Evolutionary conservation across 2,888 invertebrate species (phyloP).

Genomic region (Oscheius onirici): DNA sequence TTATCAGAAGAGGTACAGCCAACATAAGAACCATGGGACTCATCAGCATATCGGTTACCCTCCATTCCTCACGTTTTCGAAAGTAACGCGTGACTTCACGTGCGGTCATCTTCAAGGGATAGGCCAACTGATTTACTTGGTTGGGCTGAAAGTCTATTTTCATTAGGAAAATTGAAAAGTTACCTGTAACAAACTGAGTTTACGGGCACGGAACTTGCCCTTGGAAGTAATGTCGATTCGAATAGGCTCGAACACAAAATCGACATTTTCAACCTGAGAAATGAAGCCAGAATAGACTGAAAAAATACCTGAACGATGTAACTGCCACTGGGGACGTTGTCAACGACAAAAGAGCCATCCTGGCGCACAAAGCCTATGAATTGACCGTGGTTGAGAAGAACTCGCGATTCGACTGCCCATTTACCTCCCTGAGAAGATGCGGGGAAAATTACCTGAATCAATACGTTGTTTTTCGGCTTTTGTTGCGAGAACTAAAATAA

Average conservation of each 20-base stretch:
- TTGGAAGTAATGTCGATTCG: conserved; percentile 96
- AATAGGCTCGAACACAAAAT: conserved; percentile 90
- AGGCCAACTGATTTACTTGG: conserved; percentile 80
- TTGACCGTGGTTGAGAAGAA: conserved; percentile 69
- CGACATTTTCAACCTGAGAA: conserved; percentile 82
- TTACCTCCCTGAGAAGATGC: conserved; percentile 41
- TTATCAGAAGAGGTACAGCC: conserved; percentile 58
- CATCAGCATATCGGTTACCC: conserved; percentile 92
- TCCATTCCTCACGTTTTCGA: conserved; percentile 82
- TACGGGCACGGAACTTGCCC: conserved; percentile 93
- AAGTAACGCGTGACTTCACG: conserved; percentile 77
- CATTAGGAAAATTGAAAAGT: not conserved
- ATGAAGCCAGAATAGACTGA: not conserved
- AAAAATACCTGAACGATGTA: conserved; percentile 85
- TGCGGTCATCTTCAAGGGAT: conserved; percentile 89
- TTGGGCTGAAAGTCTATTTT: conserved; percentile 53
- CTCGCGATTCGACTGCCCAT: conserved; percentile 59
- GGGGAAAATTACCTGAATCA: conserved; percentile 54
- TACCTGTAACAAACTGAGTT: conserved; percentile 90
- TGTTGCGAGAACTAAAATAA: not conserved
- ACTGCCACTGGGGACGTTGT: conserved; percentile 86
- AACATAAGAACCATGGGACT: conserved; percentile 84
- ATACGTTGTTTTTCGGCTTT: no score
- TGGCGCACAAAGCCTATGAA: conserved; percentile 76
- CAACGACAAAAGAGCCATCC: conserved; percentile 89